Base-by-base conservation (phyloP, 2,888 invertebrate species). In the Orchesella flavescens region DNA sequence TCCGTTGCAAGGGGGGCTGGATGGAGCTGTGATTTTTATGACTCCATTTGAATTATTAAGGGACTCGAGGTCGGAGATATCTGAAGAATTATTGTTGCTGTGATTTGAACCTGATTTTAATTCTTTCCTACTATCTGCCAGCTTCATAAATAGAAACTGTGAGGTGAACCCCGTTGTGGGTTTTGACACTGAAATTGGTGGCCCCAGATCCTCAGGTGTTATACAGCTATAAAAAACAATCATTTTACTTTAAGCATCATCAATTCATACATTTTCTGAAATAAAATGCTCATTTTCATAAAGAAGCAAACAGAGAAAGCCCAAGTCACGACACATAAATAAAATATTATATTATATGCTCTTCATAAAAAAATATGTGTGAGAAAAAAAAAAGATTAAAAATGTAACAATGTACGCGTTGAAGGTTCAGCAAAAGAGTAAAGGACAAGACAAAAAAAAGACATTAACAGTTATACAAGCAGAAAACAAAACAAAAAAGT, bases 161-260 rank as follows among this genome's bases (percentile, higher is more conserved):
- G 87, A 86, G 63, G 86, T 86, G 85, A 87, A 88, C 19, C 83
- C 84, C 59, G 83, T 83, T 61, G 76, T 78, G 24, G 81, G 68
- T 82, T 87, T 74, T 19, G 85, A 83, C 34, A 83, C 85, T 66
- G 85, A 76, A 80, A 79, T 83, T 23, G 85, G 85, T 53, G 85
- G 84, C 68, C 84, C 84, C 84, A 87, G 78, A 61, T 88, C 88
- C 83, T 88, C 88, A 19, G 88, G 88, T 59, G 88, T 88, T 75
- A 86, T 75, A 79, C 88, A 88, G 78, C 88, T 88, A 86, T 65
- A 83, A 57, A 53, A 75, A 63, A 61, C 7, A 69, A 59, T 13
- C 68, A 49, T n/a, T 4, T 34, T 34, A 34, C 34, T 34, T 34
- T 34, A 10, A 34, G 72, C 72, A 78, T 59, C 69, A 46, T 72